Base-by-base conservation (phyloP, 2,113 vertebrate species). In the Triplophysa rosa region DNA sequence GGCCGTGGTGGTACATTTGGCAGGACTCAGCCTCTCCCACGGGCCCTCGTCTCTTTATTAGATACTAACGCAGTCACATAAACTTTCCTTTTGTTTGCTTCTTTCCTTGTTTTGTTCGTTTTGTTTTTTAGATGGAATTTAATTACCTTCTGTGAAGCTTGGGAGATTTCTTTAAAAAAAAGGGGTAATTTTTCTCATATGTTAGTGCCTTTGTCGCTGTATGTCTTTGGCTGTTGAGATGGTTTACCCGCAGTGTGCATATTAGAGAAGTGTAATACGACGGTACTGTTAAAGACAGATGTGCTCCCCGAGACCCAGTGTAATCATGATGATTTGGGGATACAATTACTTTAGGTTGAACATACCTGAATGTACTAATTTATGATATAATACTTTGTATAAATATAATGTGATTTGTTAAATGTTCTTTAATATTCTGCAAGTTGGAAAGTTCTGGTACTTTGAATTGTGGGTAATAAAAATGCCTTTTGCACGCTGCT, bases 31-130 rank as follows among this genome's bases (percentile, higher is more conserved):
- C 81, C 67, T 65, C 68, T 40, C n/a, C 76, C 82, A 29, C 45
- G 23, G 71, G 80, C 67, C 65, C 64, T 66, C 10, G 70, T 66
- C 19, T 79, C 72, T 88, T 88, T 88, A 88, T 81, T 75, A 74
- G 76, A 65, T 79, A 12, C 54, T 70, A 82, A 77, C 65, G 52
- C 67, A 82, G 71, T 73, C 37, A 62, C 80, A 84, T 81, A 85
- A 86, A 84, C 72, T 72, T 82, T 66, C 49, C 29, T 69, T 84
- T 82, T 82, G 61, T 75, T 79, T 52, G 7, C 24, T 73, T 29
- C 3, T 74, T 71, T 56, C 37, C 26, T 52, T 65, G 45, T 59
- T 72, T 72, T 47, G 33, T 67, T 78, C 52, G 10, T 66, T 86
- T 64, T 78, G 17, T 45, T 80, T n/a, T 72, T 64, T 61, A 58